Conservation (phyloP, 2,797 vertebrate genomes). For the Fistularia commersonii region DNA sequence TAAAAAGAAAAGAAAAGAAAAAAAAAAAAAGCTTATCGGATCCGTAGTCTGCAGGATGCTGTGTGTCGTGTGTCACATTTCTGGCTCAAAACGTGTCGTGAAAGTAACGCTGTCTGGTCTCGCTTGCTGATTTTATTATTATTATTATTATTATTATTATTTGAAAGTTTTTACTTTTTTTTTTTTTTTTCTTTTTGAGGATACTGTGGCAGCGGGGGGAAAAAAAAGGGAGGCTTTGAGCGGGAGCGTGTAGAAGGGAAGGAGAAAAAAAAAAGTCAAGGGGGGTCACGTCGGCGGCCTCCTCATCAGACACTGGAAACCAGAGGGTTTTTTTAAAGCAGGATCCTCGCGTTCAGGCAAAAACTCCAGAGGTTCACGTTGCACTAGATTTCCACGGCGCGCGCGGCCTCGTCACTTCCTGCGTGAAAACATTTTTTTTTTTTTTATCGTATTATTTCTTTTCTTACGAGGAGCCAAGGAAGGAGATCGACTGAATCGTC, state of each 20-base stretch:
- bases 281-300: slow-evolving; percentile 73
- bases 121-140: slow-evolving; percentile 79
- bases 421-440: slow-evolving; percentile 83
- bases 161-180: no score
- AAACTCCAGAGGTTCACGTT: slow-evolving; percentile 93
- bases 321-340: slow-evolving; percentile 19
- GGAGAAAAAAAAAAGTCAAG: slow-evolving; percentile 68
- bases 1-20: slow-evolving; percentile 65
- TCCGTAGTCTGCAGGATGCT: slow-evolving; percentile 78
- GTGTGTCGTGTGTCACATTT: slow-evolving; percentile 80
- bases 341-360: slow-evolving; percentile 77
- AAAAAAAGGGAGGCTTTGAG: slow-evolving; percentile 75
- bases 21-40: slow-evolving; percentile 70
- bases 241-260: slow-evolving; percentile 74
- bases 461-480: slow-evolving; percentile 74
- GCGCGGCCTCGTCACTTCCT: slow-evolving; percentile 90
- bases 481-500: slow-evolving; percentile 89
- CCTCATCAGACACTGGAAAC: slow-evolving; percentile 77
- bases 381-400: slow-evolving; percentile 98
- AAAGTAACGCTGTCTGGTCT: slow-evolving; percentile 80
- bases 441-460: slow-evolving; percentile 11
- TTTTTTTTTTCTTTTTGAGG: slow-evolving; percentile 50
- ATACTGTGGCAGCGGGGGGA: no score
- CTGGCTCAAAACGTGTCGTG: slow-evolving; percentile 78
- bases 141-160: no score